Conservation (phyloP, 2,797 vertebrate genomes). For the Danio tinwini region DNA sequence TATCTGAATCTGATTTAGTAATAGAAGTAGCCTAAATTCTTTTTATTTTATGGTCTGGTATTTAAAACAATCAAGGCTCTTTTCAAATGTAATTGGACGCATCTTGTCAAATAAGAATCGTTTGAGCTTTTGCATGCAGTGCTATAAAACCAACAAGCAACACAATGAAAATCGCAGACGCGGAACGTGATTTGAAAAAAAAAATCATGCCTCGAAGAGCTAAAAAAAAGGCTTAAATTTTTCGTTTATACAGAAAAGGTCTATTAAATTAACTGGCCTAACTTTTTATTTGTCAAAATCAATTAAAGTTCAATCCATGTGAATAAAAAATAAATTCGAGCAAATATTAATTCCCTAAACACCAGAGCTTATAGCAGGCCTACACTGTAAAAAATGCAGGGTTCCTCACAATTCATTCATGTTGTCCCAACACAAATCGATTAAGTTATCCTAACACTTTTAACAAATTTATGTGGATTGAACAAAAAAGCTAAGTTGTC, state of each 20-base stretch:
- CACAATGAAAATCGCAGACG: neutral
- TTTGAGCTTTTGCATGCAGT: neutral
- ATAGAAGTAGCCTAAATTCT: neutral
- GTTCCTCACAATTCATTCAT: too few relatives aligned
- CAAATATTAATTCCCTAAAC: too few relatives aligned
- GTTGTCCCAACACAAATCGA: too few relatives aligned
- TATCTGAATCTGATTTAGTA: too few relatives aligned
- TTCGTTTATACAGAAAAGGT: neutral
- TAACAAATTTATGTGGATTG: too few relatives aligned
- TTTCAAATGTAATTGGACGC: neutral
- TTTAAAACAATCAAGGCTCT: neutral
- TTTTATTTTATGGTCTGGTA: neutral
- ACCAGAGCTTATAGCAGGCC: too few relatives aligned
- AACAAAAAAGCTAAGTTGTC: too few relatives aligned
- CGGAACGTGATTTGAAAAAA: neutral
- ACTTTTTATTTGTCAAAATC: neutral
- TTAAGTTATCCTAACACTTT: too few relatives aligned
- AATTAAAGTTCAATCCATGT: neutral
- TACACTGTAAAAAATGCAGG: too few relatives aligned
- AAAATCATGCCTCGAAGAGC: too few relatives aligned
- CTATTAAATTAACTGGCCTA: too few relatives aligned
- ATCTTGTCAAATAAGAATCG: neutral
- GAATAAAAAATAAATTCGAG: neutral
- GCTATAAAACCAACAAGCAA: conserved; percentile 1
- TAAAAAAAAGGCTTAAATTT: too few relatives aligned